A percentile compares a stretch with the other conserved stretches of the same genome.
These are phyloP conservation scores for Hyppa rectilinea DNA, from an alignment of 2,888 invertebrate species.

Conservation along the genomic window DNA sequence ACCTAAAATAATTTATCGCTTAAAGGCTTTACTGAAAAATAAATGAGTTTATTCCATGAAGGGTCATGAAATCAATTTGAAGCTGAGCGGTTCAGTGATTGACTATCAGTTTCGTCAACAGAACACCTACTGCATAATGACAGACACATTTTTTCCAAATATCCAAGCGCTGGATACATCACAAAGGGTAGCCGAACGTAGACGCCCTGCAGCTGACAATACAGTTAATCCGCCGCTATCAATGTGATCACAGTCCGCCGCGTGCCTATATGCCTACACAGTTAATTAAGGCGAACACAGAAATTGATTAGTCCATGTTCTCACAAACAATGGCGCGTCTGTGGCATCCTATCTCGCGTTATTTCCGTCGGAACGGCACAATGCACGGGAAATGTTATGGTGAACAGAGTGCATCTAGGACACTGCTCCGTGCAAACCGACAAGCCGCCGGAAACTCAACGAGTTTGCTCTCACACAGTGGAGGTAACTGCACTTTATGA, in stretches of 20 bases:
- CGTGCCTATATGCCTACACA: background rate
- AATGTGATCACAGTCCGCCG: constrained; percentile 8
- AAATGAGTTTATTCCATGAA: no score
- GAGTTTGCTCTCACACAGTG: constrained; percentile 16
- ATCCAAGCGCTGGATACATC: background rate
- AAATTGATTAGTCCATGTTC: constrained; percentile 42
- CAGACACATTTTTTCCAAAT: no score
- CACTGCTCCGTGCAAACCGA: constrained; percentile 12
- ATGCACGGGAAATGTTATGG: constrained; percentile 38
- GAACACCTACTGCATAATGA: no score
- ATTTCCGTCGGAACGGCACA: constrained; percentile 46
- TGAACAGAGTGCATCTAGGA: constrained; percentile 27
- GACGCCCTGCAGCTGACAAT: constrained; percentile 2
- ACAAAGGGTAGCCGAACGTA: background rate
- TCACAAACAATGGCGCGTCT: constrained; percentile 36
- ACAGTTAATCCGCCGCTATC: constrained; percentile 18
- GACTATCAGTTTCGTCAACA: constrained; percentile 1
- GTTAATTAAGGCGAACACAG: constrained; percentile 35
- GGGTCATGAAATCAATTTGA: no score
- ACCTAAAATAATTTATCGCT: no score
- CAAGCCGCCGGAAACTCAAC: constrained; percentile 21
- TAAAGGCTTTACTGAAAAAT: no score
- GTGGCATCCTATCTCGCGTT: constrained; percentile 27
- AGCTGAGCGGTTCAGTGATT: no score
- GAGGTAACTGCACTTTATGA: constrained; percentile 7